Evolutionary conservation across 2,888 invertebrate species (phyloP).

Genomic region (Geophilus truncorum): DNA sequence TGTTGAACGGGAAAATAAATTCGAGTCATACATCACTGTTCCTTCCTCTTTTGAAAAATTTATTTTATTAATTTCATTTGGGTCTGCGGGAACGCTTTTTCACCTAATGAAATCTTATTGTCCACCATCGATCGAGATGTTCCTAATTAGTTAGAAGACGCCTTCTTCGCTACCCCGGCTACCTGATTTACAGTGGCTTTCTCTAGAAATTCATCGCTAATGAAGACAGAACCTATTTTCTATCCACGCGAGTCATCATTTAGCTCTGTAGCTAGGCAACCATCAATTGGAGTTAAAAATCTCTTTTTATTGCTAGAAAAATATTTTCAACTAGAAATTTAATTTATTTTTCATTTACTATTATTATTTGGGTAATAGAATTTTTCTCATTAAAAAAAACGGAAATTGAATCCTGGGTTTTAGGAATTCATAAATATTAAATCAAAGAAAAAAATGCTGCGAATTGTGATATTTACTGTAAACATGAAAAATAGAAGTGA

Average conservation of each 20-base stretch:
- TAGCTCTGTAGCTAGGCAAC: background rate
- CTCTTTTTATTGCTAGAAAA: background rate
- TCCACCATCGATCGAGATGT: background rate
- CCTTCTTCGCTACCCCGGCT: background rate
- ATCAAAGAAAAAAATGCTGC: no score
- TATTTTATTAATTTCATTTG: background rate
- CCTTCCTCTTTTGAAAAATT: background rate
- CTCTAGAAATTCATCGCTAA: conserved; percentile 21
- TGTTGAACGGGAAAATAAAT: background rate
- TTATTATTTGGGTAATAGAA: no score
- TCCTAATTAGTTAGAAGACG: background rate
- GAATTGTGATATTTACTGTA: no score
- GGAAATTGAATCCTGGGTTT: no score
- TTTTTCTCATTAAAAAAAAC: no score
- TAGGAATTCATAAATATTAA: no score
- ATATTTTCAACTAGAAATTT: no score
- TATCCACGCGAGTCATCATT: background rate
- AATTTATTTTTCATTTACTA: no score
- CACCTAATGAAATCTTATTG: background rate
- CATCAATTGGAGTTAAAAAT: background rate
- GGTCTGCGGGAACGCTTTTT: background rate
- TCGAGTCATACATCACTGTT: background rate
- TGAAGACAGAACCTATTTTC: conserved; percentile 14
- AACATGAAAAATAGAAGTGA: background rate
- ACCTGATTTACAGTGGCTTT: conserved; percentile 13